Base-by-base conservation (phyloP, 2,888 invertebrate genomes). In the Dryocosmus kuriphilus region DNA sequence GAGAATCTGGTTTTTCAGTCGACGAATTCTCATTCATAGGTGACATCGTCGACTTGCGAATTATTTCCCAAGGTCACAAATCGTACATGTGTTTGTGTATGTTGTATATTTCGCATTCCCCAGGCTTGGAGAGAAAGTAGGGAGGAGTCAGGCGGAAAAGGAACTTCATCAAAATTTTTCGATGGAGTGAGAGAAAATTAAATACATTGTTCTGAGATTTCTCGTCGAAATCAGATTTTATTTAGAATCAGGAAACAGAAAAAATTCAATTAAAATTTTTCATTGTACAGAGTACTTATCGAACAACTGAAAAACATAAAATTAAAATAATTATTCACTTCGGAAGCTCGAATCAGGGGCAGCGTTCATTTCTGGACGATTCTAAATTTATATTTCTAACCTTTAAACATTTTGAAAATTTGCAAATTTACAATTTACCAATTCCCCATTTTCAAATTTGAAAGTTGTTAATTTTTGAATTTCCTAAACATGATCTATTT, bases 81-180 rank as follows among this genome's bases (percentile, higher is more conserved):
- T 71, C 51, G 11, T 51, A 6, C 46, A 71, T 46, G 19, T 1
- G 14, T 71, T 71, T 30, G 19, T 19, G 27, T 30, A 22, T 30
- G 8, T 6, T 19, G 16, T 19, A 71, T 5, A 51, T 51, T 71
- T 30, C 16, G 19, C 5, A 57, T 57, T 57, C 24, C 24, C n/a
- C 6, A 51, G n/a, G 19, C 51, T 51, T n/a, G 27, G n/a, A 71
- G 27, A 51, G 30, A 46, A 71, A 30, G 46, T 71, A 71, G 71
- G 51, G 71, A n/a, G 51, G 24, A 57, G 24, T 24, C 57, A 32
- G 27, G 51, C 30, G 51, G 24, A 71, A 71, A 71, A 71, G 51
- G 51, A 71, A 71, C 11, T 71, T 51, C 11, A 51, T 71, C 51
- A 32, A 71, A 71, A 51, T 51, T 71, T 51, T n/a, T 51, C 71